Percentiles rank a stretch among this genome's conserved stretches.
phyloP scores from a whole-genome alignment of 2,797 vertebrate species.

The Leptodactylus fallax region DNA sequence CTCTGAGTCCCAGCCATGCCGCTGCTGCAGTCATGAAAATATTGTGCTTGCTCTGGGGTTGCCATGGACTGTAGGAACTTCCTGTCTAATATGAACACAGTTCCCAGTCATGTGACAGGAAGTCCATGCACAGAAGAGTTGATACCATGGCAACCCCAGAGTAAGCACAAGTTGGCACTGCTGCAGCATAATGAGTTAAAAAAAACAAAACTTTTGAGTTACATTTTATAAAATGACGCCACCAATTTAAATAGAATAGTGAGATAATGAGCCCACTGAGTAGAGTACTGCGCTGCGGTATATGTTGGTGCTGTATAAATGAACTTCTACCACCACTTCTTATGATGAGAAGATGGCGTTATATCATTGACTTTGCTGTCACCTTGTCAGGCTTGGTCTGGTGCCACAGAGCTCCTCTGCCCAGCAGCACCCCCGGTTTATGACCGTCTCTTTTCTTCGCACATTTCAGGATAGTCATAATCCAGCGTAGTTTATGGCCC shows the following conservation, averaged over 20 bases:
- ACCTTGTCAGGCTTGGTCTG: conserved; percentile 28
- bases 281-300: neutral
- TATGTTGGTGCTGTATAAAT: too few species aligned
- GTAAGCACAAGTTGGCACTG: neutral
- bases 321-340: neutral
- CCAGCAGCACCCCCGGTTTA: conserved; percentile 32
- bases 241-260: too few species aligned
- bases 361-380: conserved; percentile 2
- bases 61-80: too few species aligned
- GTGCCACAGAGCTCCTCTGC: conserved; percentile 8
- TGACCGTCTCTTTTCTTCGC: neutral
- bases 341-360: neutral
- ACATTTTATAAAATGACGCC: too few species aligned
- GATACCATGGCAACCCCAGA: neutral
- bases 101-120: neutral
- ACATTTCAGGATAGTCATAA: neutral
- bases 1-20: too few species aligned
- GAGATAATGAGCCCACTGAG: too few species aligned
- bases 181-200: too few species aligned
- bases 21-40: too few species aligned
- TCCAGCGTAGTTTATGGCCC: neutral
- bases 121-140: neutral
- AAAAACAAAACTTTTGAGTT: too few species aligned
- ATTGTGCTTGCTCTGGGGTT: too few species aligned
- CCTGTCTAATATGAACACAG: too few species aligned